phyloP scores from a whole-genome alignment of 2,888 invertebrate species.

The Tridacna crocea region DNA sequence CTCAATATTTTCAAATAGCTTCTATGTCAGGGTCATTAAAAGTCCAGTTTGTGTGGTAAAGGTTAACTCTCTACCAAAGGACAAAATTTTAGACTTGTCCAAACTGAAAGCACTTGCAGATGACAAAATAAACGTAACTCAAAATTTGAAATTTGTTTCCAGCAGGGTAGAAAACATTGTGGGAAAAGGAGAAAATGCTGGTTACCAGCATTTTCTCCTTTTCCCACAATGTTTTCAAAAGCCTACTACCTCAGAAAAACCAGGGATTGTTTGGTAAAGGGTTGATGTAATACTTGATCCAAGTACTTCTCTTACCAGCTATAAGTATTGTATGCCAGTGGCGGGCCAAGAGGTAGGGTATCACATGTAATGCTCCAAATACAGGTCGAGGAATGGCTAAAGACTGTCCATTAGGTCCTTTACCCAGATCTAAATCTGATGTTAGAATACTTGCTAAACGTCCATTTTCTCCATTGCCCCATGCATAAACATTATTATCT shows the following conservation, averaged over 20 bases:
- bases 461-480: constrained; percentile 83
- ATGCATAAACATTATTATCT: constrained; percentile 83
- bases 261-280: too few relatives aligned
- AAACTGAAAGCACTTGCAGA: too few relatives aligned
- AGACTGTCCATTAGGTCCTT: constrained; percentile 75
- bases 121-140: too few relatives aligned
- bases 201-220: background rate
- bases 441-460: constrained; percentile 77
- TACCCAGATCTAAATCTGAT: constrained; percentile 67
- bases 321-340: constrained; percentile 83
- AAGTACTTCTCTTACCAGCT: constrained; percentile 75
- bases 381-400: constrained; percentile 80
- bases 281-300: too few relatives aligned
- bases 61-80: too few relatives aligned
- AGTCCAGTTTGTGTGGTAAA: too few relatives aligned
- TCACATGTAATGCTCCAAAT: constrained; percentile 82
- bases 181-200: background rate
- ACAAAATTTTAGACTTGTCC: too few relatives aligned
- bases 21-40: too few relatives aligned
- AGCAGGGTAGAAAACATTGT: constrained; percentile 1
- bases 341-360: constrained; percentile 77
- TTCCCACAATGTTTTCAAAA: too few relatives aligned
- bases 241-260: too few relatives aligned
- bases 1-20: too few relatives aligned
- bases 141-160: too few relatives aligned